Conservation (phyloP, 2,888 invertebrate species). For the Mesorhabditis spiculigera region DNA sequence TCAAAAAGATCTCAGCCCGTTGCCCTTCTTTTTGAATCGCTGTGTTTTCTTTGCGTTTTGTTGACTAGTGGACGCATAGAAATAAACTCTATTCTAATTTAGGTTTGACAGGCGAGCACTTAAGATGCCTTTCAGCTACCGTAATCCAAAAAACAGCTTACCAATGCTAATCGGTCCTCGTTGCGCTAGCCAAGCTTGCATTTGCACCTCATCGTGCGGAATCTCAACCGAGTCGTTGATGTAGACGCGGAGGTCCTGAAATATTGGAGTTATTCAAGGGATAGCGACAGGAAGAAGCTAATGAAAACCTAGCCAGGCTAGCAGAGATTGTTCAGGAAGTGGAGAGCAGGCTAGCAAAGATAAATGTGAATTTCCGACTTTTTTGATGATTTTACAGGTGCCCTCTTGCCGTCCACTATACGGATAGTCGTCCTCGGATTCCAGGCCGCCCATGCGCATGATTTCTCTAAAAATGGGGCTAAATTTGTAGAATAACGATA, state of each 20-base stretch:
- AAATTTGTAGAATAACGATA: background rate
- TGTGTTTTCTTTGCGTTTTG: too few species aligned
- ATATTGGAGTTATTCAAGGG: background rate
- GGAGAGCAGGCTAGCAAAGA: background rate
- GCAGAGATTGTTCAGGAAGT: too few species aligned
- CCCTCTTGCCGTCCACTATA: constrained; percentile 66
- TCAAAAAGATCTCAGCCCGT: too few species aligned
- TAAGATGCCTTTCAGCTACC: too few species aligned
- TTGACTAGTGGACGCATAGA: too few species aligned
- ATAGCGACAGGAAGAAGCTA: background rate
- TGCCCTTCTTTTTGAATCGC: too few species aligned
- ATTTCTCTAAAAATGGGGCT: constrained; percentile 46
- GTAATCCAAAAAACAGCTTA: constrained; percentile 15
- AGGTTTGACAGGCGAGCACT: too few species aligned
- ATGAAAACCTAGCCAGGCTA: background rate
- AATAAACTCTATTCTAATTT: too few species aligned
- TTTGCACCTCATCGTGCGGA: constrained; percentile 51
- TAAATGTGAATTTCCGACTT: constrained; percentile 9
- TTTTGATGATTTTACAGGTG: constrained; percentile 38
- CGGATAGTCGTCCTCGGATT: constrained; percentile 83
- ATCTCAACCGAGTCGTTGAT: constrained; percentile 55
- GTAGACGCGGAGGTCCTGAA: constrained; percentile 43
- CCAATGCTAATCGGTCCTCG: constrained; percentile 58
- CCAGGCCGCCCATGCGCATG: constrained; percentile 76
- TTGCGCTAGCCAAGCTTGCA: constrained; percentile 49